Percentiles rank a stretch among this genome's conserved stretches.
Conservation (phyloP, 2,888 invertebrate genomes). For the Ditula angustiorana region DNA sequence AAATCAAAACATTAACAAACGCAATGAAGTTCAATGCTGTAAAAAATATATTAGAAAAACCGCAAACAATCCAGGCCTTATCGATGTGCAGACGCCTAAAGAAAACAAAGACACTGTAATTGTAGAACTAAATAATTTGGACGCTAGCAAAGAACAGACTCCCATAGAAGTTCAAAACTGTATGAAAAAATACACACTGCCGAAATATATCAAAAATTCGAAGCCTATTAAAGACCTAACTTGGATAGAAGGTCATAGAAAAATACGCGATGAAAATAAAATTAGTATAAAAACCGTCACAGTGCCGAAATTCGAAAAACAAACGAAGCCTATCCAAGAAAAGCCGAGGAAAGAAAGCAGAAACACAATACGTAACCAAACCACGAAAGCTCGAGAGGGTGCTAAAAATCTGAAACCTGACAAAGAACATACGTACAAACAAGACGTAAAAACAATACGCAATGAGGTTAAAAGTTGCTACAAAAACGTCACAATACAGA, state of each 20-base stretch:
- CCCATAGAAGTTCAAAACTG: neutral
- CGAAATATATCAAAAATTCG: neutral
- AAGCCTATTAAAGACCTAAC: neutral
- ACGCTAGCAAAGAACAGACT: neutral
- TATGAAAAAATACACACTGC: neutral
- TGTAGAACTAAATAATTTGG: neutral
- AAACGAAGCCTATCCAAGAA: neutral
- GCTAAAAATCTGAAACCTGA: too few species aligned
- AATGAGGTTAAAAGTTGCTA: neutral
- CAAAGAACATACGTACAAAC: too few species aligned
- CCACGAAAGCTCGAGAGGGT: too few species aligned
- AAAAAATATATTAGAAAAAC: too few species aligned
- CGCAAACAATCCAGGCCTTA: neutral
- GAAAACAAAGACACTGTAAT: neutral
- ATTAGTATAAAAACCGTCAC: neutral
- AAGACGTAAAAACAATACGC: neutral
- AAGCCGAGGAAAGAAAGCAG: neutral
- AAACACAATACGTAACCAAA: neutral
- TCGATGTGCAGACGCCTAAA: neutral
- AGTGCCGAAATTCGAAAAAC: neutral
- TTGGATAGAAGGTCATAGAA: neutral
- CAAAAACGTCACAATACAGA: neutral
- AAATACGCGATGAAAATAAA: neutral
- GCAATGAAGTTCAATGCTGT: too few species aligned
- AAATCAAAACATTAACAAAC: neutral